A percentile compares a stretch with the other conserved stretches of the same genome.
These are phyloP conservation scores for Gadopsis marmoratus DNA, from an alignment of 2,797 vertebrate genomes.

Conservation along the genomic window DNA sequence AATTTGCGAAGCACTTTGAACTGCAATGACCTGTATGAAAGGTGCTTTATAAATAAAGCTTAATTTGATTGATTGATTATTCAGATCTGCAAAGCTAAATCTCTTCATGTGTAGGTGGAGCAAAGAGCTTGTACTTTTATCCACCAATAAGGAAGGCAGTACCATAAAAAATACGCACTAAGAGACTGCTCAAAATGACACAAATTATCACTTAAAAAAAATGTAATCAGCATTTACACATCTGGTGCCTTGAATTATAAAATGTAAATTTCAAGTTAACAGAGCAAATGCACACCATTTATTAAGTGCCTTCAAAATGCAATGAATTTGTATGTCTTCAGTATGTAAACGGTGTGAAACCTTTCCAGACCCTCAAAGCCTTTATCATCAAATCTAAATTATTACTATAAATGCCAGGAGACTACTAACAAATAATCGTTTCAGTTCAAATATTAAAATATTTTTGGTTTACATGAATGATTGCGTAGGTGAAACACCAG, in stretches of 20 bases:
- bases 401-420: too few relatives aligned
- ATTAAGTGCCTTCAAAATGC: background rate
- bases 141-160: background rate
- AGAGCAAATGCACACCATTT: background rate
- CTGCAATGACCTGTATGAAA: too few relatives aligned
- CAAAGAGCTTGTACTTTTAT: background rate
- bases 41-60: too few relatives aligned
- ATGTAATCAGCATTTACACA: background rate
- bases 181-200: background rate
- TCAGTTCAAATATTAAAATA: too few relatives aligned
- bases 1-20: too few relatives aligned
- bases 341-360: too few relatives aligned
- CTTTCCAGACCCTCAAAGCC: too few relatives aligned
- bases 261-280: background rate
- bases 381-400: too few relatives aligned
- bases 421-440: too few relatives aligned
- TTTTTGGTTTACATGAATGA: too few relatives aligned
- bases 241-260: background rate
- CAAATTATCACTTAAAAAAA: background rate
- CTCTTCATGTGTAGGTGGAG: background rate
- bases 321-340: background rate
- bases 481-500: too few relatives aligned
- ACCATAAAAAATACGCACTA: background rate
- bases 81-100: background rate
- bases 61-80: background rate